Percentiles rank a stretch among this genome's conserved stretches.
These are phyloP conservation scores for Sceliomorpha sp. DNA, from an alignment of 2,888 invertebrate genomes.

Conservation along the genomic window DNA sequence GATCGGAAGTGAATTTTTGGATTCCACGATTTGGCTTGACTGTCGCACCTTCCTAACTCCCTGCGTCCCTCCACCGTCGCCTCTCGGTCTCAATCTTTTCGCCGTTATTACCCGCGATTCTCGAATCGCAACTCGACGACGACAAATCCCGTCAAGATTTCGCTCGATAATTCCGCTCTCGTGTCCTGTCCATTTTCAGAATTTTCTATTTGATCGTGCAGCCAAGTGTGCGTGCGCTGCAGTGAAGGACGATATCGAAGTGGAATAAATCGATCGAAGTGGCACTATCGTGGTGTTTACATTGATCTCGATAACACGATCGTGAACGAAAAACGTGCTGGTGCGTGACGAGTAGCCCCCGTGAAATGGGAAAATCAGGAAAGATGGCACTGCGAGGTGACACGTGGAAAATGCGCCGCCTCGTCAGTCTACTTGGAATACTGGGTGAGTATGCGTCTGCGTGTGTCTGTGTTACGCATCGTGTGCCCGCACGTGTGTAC, in stretches of 20 bases:
- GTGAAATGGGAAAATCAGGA: slow-evolving; percentile 35
- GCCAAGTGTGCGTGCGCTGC: slow-evolving; percentile 34
- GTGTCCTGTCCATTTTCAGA: slow-evolving; percentile 12
- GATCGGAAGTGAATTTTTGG: neutral
- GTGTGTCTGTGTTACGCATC: too few species aligned
- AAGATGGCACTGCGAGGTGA: slow-evolving; percentile 27
- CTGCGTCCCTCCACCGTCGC: neutral
- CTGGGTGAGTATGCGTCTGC: slow-evolving; percentile 34
- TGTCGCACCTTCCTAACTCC: neutral
- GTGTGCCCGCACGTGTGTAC: neutral
- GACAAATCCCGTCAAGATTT: slow-evolving; percentile 14
- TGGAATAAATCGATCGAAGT: slow-evolving; percentile 37
- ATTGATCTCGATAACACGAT: slow-evolving; percentile 40
- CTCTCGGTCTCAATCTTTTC: slow-evolving; percentile 11
- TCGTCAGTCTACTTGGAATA: slow-evolving; percentile 27
- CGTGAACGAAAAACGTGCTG: slow-evolving; percentile 37
- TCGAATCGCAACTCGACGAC: slow-evolving; percentile 22
- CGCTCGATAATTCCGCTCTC: slow-evolving; percentile 11
- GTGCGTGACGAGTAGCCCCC: slow-evolving; percentile 37
- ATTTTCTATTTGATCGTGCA: slow-evolving; percentile 41
- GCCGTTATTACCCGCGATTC: slow-evolving; percentile 13
- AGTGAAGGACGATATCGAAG: slow-evolving; percentile 30
- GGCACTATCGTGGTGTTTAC: slow-evolving; percentile 34
- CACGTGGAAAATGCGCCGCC: slow-evolving; percentile 33
- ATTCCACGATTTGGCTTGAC: neutral